phyloP scores from a whole-genome alignment of 2,797 vertebrate genomes.

The Anguilla obscura region DNA sequence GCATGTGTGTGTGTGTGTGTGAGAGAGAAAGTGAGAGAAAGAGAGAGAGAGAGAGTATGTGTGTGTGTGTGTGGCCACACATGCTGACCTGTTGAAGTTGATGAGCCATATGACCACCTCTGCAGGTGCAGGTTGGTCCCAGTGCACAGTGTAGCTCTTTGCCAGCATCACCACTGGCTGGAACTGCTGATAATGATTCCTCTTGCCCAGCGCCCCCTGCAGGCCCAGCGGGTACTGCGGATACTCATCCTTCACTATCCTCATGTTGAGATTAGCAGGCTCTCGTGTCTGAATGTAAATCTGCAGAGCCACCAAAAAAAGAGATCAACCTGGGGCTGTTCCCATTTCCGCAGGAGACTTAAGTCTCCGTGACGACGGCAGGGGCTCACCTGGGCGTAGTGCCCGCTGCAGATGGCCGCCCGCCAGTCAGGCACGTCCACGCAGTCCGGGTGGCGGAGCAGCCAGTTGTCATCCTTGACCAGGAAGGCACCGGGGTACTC shows the following conservation, averaged over 20 bases:
- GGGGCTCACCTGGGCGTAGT: slow-evolving; percentile 84
- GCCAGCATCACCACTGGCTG: slow-evolving; percentile 88
- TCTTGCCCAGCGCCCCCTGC: slow-evolving; percentile 88
- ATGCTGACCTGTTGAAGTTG: slow-evolving; percentile 92
- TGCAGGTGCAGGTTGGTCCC: slow-evolving; percentile 86
- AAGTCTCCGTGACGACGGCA: neutral
- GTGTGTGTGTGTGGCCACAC: neutral
- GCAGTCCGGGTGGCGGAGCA: slow-evolving; percentile 91
- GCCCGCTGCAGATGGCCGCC: slow-evolving; percentile 91
- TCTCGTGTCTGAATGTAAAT: slow-evolving; percentile 91
- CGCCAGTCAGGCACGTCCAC: slow-evolving; percentile 92
- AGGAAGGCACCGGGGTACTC: slow-evolving; percentile 92
- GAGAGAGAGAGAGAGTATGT: neutral
- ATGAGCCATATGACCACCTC: slow-evolving; percentile 94
- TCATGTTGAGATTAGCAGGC: slow-evolving; percentile 83
- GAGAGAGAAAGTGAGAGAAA: neutral
- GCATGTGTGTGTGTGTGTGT: neutral
- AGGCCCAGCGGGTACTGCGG: slow-evolving; percentile 78
- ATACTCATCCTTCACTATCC: slow-evolving; percentile 88
- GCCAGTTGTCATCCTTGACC: slow-evolving; percentile 94
- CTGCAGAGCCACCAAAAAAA: slow-evolving; percentile 57
- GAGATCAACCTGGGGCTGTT: neutral
- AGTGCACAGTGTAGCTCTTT: slow-evolving; percentile 94
- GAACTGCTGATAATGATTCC: slow-evolving; percentile 94
- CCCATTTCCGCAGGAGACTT: neutral